phyloP scores from a whole-genome alignment of 1,140 invertebrate genomes.

The Trypoxylus dichotomus region DNA sequence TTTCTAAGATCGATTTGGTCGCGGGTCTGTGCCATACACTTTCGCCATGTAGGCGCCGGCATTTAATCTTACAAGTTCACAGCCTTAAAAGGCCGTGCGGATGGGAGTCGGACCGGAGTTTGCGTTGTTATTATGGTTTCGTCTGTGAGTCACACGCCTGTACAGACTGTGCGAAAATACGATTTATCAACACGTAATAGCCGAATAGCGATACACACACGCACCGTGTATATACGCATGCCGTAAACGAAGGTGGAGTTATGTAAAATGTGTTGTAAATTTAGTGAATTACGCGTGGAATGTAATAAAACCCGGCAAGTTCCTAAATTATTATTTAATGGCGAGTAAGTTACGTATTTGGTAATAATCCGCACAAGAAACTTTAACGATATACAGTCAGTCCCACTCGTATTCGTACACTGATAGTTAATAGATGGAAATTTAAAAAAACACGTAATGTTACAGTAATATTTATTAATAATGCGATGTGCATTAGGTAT shows the following conservation, averaged over 20 bases:
- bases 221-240: too few species aligned
- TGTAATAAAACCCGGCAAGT: too few species aligned
- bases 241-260: not conserved
- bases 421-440: too few species aligned
- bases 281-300: not conserved
- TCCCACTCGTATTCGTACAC: too few species aligned
- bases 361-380: too few species aligned
- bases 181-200: not conserved
- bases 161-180: not conserved
- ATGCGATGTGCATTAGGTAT: too few species aligned
- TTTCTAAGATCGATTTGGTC: constrained; percentile 12
- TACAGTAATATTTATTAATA: too few species aligned
- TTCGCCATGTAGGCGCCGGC: constrained; percentile 5
- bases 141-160: not conserved
- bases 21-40: not conserved
- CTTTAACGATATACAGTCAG: too few species aligned
- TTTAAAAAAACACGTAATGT: too few species aligned
- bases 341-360: too few species aligned
- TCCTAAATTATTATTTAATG: too few species aligned
- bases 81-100: not conserved
- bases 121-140: not conserved
- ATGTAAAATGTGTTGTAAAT: not conserved
- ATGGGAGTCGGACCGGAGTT: not conserved
- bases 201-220: too few species aligned
- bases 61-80: constrained; percentile 2